phyloP scores from a whole-genome alignment of 2,888 invertebrate species.

The Flexamia atlantica region DNA sequence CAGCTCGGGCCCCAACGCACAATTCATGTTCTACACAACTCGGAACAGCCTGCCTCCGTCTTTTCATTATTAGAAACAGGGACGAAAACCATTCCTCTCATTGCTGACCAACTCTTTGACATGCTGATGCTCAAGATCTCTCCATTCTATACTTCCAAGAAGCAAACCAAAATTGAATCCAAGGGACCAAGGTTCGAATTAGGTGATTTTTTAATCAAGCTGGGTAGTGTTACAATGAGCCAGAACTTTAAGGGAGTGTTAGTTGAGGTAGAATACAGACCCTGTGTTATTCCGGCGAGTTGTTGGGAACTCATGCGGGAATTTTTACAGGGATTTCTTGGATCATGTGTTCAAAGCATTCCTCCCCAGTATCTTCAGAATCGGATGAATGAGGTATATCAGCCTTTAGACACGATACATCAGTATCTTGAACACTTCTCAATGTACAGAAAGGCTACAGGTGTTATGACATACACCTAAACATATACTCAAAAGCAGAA shows the following conservation, averaged over 20 bases:
- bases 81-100: conserved; percentile 90
- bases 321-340: conserved; percentile 93
- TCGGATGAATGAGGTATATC: conserved; percentile 90
- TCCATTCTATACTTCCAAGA: conserved; percentile 92
- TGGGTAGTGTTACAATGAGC: conserved; percentile 95
- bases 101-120: conserved; percentile 95
- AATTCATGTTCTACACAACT: conserved; percentile 96
- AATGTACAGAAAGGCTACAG: conserved; percentile 86
- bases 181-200: conserved; percentile 93
- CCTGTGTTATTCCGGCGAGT: conserved; percentile 91
- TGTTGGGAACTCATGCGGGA: conserved; percentile 96
- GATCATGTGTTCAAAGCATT: conserved; percentile 84
- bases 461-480: not conserved
- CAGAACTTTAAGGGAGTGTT: conserved; percentile 96
- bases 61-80: conserved; percentile 95
- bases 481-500: not conserved
- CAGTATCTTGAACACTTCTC: conserved; percentile 97
- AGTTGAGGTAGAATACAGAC: conserved; percentile 95
- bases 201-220: conserved; percentile 95
- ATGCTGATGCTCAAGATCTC: conserved; percentile 93
- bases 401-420: conserved; percentile 94
- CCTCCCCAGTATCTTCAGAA: conserved; percentile 85
- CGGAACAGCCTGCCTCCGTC: conserved; percentile 96
- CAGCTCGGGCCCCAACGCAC: conserved; percentile 87
- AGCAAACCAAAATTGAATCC: conserved; percentile 91